Base-by-base conservation (phyloP, 2,888 invertebrate species). In the Meta bourneti region DNA sequence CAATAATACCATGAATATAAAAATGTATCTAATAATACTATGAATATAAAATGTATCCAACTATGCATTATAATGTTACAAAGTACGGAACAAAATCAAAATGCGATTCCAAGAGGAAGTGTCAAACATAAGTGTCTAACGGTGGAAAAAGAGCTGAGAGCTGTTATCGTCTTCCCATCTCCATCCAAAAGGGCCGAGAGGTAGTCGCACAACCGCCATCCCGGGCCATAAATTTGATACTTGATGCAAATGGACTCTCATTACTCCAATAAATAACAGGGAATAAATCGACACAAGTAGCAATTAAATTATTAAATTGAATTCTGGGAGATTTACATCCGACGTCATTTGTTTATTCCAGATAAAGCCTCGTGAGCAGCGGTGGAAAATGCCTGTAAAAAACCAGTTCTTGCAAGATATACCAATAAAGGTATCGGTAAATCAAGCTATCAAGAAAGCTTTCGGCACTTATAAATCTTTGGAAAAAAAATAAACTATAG, bases 221-320 rank as follows among this genome's bases (percentile, higher is more conserved):
- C 7, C 48, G 71, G 85, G 70, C 80, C 80, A 90, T 90, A 90
- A 90, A 90, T 90, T 86, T 86, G 74, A 70, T 85, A 81, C 52
- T 81, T 51, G 70, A 90, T 90, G 90, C 81, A 90, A 90, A 90
- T 90, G 85, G 80, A 86, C 90, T 48, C 85, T 90, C 80, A 90
- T 90, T 90, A 90, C 81, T 74, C 85, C 81, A 85, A 90, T 90
- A 90, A 90, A 90, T 90, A 90, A 90, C 90, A 81, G 75, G 69
- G 90, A 86, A 84, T 84, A 90, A 84, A 84, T 90, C 90, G 84
- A 84, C 90, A 90, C 84, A 84, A 90, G 90, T 90, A 90, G 80
- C 85, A 90, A 90, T 90, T 90, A 90, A 90, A 90, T 90, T 90
- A 90, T 90, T 90, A 90, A 90, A 90, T 90, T 90, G 90, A 90